Base-by-base conservation (phyloP, 1,140 invertebrate species). In the Sarcophaga peregrina region DNA sequence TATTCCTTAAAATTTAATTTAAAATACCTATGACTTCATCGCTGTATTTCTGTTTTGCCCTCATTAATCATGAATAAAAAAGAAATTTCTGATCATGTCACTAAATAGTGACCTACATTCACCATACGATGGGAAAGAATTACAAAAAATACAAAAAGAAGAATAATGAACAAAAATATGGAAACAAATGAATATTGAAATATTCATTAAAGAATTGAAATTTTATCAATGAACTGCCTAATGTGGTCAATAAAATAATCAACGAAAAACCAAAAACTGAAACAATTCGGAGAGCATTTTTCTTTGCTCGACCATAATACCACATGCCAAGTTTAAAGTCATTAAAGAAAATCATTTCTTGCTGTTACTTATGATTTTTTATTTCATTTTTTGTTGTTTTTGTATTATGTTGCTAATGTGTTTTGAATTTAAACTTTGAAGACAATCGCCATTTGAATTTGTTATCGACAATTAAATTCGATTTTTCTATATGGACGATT, bases 391-490 rank as follows among this genome's bases (percentile, higher is more conserved):
- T 78, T 10, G 17, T 20, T 20, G 37, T 78, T 6, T 25, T 10
- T 48, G 8, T 76, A 48, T 20, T 46, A 50, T 52, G 52, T 46
- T 13, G 45, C 15, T 74, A 37, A 15, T 45, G 1, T 52, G 5
- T n/a, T 20, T 68, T 62, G 9, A 4, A 68, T n/a, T 68, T 68
- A 17, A 78, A 20, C 75, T 76, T 75, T 76, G n/a, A 50, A 78
- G 50, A 52, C 15, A 52, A 52, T 52, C 48, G n/a, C 50, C 50
- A 78, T 78, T 78, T 48, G 25, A 58, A 81, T 81, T 81, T 81
- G 68, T 81, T 81, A 81, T 81, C 80, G 17, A 68, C 80, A 81
- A 81, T 81, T 81, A 81, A 46, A 72, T 72, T 75, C 20, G 25
- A 7, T 75, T 47, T 74, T 74, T 74, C 13, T 74, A 25, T 15